These are phyloP conservation scores for Pipistrellus pipistrellus DNA, from an alignment of 2,797 vertebrate species.

Conservation along the genomic window DNA sequence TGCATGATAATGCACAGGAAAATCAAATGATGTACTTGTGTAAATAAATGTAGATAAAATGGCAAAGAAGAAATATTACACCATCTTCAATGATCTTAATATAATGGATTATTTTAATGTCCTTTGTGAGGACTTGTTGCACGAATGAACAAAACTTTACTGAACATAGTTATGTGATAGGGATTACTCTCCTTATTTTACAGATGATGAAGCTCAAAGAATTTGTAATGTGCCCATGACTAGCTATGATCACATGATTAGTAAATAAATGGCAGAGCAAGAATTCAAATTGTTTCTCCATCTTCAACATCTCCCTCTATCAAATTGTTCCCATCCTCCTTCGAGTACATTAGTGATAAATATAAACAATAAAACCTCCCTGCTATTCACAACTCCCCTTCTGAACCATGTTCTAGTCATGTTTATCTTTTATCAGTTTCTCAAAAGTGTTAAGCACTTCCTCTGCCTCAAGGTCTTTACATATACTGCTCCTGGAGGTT, in stretches of 20 bases:
- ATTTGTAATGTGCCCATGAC: neutral
- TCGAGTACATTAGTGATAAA: neutral
- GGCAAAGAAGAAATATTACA: neutral
- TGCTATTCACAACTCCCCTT: neutral
- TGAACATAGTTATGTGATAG: neutral
- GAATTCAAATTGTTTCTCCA: neutral
- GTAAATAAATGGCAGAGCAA: neutral
- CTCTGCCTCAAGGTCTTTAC: neutral
- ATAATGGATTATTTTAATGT: constrained; percentile 2
- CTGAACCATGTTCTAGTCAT: neutral
- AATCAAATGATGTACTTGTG: neutral
- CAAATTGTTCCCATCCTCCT: neutral
- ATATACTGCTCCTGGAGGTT: neutral
- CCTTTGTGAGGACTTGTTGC: neutral
- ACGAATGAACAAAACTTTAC: constrained; percentile 4
- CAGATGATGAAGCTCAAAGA: neutral
- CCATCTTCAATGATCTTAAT: neutral
- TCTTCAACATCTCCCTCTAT: neutral
- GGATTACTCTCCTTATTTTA: neutral
- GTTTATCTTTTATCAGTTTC: neutral
- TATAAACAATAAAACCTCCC: neutral
- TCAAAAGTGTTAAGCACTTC: neutral
- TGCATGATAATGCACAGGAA: constrained; percentile 71
- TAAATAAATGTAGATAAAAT: neutral
- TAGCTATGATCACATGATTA: neutral